Evolutionary conservation across 1,140 invertebrate species (phyloP).

Genomic region (Caenorhabditis remanei): DNA sequence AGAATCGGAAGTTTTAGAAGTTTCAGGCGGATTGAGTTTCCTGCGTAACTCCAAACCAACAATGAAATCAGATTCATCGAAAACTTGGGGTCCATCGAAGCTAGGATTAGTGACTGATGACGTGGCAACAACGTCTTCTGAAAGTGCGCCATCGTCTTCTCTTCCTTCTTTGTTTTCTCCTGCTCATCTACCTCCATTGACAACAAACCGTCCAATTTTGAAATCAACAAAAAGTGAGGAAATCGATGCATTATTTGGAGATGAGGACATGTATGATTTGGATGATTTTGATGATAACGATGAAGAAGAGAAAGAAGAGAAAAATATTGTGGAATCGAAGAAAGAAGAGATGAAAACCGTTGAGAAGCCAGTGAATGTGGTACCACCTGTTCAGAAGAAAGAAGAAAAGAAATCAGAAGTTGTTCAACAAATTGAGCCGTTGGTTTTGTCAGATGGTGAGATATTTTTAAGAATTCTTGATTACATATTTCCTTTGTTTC

Average conservation of each 20-base stretch:
- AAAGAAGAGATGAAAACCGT: not conserved
- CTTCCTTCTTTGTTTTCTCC: not conserved
- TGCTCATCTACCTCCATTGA: constrained; percentile 9
- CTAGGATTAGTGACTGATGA: constrained; percentile 15
- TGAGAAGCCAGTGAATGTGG: not conserved
- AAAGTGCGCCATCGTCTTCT: too few relatives aligned
- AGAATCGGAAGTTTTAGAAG: not conserved
- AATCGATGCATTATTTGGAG: constrained; percentile 15
- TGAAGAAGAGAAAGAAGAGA: not conserved
- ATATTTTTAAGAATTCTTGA: not conserved
- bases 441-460: constrained; percentile 17
- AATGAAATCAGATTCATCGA: not conserved
- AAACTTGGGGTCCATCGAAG: constrained; percentile 8
- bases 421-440: not conserved
- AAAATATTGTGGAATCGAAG: not conserved
- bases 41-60: not conserved
- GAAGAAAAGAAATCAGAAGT: not conserved
- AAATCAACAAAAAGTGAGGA: not conserved
- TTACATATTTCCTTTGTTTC: too few relatives aligned
- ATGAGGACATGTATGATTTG: not conserved
- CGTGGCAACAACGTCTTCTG: not conserved
- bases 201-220: not conserved
- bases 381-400: not conserved
- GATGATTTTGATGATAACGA: not conserved
- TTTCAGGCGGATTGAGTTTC: not conserved